phyloP scores from a whole-genome alignment of 2,113 vertebrate species.

The Prinia subflava region DNA sequence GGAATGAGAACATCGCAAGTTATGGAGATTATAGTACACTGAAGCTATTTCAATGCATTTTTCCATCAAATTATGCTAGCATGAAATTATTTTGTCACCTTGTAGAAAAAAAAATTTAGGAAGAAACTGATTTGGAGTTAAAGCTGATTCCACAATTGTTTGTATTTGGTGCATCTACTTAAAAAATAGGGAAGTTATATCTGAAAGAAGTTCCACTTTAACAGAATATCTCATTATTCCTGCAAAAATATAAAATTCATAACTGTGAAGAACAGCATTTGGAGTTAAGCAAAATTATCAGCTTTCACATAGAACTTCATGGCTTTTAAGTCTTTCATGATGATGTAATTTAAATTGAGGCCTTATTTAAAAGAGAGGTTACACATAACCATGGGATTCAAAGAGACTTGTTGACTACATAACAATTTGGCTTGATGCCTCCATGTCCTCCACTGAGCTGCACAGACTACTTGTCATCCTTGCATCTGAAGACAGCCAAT shows the following conservation, averaged over 20 bases:
- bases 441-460: constrained; percentile 55
- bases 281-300: neutral
- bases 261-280: neutral
- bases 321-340: constrained; percentile 20
- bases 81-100: neutral
- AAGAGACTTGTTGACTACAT: constrained; percentile 61
- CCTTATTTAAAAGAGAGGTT: constrained; percentile 45
- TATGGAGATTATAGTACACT: neutral
- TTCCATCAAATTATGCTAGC: neutral
- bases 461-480: constrained; percentile 56
- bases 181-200: neutral
- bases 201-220: neutral
- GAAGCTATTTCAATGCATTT: neutral
- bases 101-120: neutral
- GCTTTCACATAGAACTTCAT: constrained; percentile 19
- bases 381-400: constrained; percentile 53
- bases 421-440: constrained; percentile 71
- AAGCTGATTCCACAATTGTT: neutral
- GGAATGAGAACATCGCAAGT: neutral
- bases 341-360: constrained; percentile 55
- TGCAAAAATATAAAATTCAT: neutral
- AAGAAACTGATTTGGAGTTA: neutral
- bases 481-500: constrained; percentile 70
- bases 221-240: neutral
- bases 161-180: neutral